phyloP scores from a whole-genome alignment of 2,888 invertebrate genomes.

The Monopis laevigella region DNA sequence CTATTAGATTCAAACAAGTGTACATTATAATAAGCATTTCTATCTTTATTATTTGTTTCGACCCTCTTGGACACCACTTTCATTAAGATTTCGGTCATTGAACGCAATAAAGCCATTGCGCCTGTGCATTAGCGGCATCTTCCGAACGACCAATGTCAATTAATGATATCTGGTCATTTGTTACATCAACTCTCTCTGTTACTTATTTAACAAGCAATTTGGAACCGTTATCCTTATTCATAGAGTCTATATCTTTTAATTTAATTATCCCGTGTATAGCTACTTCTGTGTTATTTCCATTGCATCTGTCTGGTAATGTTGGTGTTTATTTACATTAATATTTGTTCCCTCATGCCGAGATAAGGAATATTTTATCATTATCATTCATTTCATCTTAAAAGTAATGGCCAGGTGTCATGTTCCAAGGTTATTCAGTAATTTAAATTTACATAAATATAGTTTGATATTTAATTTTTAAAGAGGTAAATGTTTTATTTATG shows the following conservation, averaged over 20 bases:
- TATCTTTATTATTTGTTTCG: constrained; percentile 9
- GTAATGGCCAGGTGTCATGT: no score
- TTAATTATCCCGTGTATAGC: no score
- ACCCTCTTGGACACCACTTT: constrained; percentile 8
- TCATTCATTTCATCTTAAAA: neutral
- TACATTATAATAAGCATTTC: neutral
- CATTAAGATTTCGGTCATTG: constrained; percentile 23
- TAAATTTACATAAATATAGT: no score
- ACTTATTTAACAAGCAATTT: neutral
- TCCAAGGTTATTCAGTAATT: no score
- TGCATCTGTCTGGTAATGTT: constrained; percentile 2
- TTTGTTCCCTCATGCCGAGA: neutral
- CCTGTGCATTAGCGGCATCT: constrained; percentile 51
- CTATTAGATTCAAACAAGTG: no score
- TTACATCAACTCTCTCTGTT: constrained; percentile 1
- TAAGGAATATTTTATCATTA: neutral
- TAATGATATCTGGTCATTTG: constrained; percentile 42
- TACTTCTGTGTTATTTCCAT: no score
- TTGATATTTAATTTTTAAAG: no score
- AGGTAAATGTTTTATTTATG: no score
- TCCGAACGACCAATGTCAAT: constrained; percentile 47
- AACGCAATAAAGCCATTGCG: constrained; percentile 26
- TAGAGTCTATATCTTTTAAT: no score
- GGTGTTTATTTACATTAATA: constrained; percentile 10
- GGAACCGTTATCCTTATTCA: no score